Base-by-base conservation (phyloP, 2,113 vertebrate species). In the Dasyprocta punctata region DNA sequence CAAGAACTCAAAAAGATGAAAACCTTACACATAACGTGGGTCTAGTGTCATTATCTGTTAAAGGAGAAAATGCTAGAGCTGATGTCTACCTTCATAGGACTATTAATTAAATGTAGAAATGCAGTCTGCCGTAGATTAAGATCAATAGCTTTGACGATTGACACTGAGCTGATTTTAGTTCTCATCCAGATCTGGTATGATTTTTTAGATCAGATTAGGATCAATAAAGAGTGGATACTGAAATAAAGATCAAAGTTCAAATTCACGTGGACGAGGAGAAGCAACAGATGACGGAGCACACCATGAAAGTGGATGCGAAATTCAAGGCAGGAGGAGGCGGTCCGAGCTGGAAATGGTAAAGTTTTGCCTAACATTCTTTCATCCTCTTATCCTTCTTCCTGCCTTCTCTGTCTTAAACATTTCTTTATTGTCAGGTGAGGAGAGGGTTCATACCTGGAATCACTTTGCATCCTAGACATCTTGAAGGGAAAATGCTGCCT, bases 391-490 rank as follows among this genome's bases (percentile, higher is more conserved):
- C 1, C 12, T 54, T 28, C 47, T 1, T 44, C 11, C 26, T 16
- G 41, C 14, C 0, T 7, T 49, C 17, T 11, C 30, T 49, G 33
- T 33, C 1, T 4, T 75, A 61, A 69, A 20, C 33, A 69, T 1
- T 71, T 36, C 33, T 58, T 60, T 61, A 3, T 33, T 41, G 2
- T 7, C 33, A 56, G 28, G 56, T 19, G 19, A 78, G 17, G 1
- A 38, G 38, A 67, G 33, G 36, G 24, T 13, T 83, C 58, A 60
- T 2, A 28, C 30, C 11, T 54, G 22, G 28, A 63, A 65, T 33
- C 9, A 49, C 7, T 75, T 7, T 0, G 4, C 9, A 16, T 16
- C 17, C 17, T n/a, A 47, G 17, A 44, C n/a, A 4, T 2, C 26
- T 54, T 71, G 41, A 73, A 63, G 54, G 52, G 5, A 41, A 28